A percentile compares a stretch with the other conserved stretches of the same genome.
Evolutionary conservation across 2,113 vertebrate species (phyloP).

Genomic region (Neoarius graeffei): DNA sequence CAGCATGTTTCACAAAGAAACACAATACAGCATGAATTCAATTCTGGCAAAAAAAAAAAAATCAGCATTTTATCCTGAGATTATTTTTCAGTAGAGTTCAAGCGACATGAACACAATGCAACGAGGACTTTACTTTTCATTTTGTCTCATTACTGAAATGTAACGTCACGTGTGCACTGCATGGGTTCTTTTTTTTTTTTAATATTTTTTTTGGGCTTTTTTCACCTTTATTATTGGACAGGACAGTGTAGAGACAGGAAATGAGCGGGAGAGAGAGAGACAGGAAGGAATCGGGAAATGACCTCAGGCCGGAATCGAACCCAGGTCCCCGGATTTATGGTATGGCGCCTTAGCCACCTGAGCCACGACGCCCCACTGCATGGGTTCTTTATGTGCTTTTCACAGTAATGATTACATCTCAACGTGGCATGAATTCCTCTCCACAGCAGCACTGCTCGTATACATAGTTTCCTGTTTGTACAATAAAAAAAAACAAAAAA

Average conservation of each 20-base stretch:
- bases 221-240: too few relatives aligned
- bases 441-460: constrained; percentile 13
- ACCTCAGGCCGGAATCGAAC: too few relatives aligned
- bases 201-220: too few relatives aligned
- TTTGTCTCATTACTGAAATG: not conserved
- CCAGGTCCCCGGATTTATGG: too few relatives aligned
- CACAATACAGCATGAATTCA: not conserved
- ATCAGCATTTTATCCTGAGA: not conserved
- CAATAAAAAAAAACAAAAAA: constrained; percentile 34
- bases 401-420: not conserved
- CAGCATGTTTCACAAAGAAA: not conserved
- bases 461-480: constrained; percentile 17
- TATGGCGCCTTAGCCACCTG: too few relatives aligned
- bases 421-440: not conserved
- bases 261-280: too few relatives aligned
- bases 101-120: not conserved
- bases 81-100: not conserved
- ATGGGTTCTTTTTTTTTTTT: not conserved
- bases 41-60: not conserved
- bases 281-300: too few relatives aligned
- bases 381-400: not conserved
- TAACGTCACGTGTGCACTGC: not conserved
- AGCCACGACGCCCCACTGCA: too few relatives aligned
- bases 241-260: too few relatives aligned
- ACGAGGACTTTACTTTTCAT: not conserved